Percentiles rank a stretch among this genome's conserved stretches.
phyloP scores from a whole-genome alignment of 2,797 vertebrate genomes.

The Allobates femoralis region DNA sequence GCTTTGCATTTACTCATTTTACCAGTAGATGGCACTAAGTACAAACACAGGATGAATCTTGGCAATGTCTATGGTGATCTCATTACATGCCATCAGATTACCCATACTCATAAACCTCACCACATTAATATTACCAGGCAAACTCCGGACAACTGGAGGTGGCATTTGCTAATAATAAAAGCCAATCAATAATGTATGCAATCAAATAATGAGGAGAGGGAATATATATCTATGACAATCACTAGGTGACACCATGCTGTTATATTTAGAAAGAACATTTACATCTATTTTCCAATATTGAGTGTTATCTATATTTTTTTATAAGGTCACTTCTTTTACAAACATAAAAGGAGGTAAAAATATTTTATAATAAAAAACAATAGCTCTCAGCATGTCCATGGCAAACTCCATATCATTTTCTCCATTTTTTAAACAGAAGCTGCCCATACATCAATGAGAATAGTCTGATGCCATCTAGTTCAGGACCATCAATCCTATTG shows the following conservation, averaged over 20 bases:
- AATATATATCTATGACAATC: not conserved
- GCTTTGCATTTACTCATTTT: conserved; percentile 55
- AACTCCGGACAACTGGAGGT: not conserved
- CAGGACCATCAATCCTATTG: not conserved
- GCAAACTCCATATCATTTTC: not conserved
- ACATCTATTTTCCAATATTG: not conserved
- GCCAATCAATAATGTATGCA: not conserved
- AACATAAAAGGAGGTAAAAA: not conserved
- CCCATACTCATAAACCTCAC: not conserved
- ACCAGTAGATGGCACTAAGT: conserved; percentile 71
- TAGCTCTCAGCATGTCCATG: not conserved
- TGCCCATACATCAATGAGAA: not conserved
- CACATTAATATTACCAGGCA: not conserved
- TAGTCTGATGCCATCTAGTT: not conserved
- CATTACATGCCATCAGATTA: conserved; percentile 23
- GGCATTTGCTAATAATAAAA: no score
- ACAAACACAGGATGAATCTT: conserved; percentile 52
- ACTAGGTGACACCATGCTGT: not conserved
- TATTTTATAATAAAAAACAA: not conserved
- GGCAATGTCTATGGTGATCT: not conserved
- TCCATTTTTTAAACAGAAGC: not conserved
- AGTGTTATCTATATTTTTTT: no score
- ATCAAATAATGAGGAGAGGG: not conserved
- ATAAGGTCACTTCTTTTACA: not conserved
- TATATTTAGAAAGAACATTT: not conserved